phyloP scores from a whole-genome alignment of 1,140 invertebrate genomes.

The Triops longicaudatus region DNA sequence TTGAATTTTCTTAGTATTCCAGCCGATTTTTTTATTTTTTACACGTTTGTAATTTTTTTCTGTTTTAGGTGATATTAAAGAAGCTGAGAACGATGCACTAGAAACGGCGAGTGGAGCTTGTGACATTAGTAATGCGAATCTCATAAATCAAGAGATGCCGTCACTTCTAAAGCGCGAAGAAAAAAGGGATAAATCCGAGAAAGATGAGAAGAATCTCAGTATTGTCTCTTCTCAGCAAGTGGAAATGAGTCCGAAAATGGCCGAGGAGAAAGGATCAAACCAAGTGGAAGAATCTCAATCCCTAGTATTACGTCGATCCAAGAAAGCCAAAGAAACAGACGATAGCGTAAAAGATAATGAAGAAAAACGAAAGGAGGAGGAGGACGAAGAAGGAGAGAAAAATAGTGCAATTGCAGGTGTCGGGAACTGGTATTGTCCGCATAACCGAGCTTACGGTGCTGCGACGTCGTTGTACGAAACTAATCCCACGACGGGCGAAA shows the following conservation, averaged over 20 bases:
- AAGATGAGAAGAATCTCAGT: not conserved
- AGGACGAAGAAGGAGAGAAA: not conserved
- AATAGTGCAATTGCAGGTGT: conserved; percentile 49
- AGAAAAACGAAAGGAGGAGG: not conserved
- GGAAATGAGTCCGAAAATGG: not conserved
- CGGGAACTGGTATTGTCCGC: conserved; percentile 56
- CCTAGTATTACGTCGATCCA: not conserved
- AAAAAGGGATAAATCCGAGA: not conserved
- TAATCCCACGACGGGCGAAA: conserved; percentile 62
- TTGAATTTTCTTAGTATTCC: not conserved
- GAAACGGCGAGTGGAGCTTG: not conserved
- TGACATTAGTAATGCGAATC: not conserved
- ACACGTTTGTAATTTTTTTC: not conserved
- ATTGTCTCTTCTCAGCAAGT: not conserved
- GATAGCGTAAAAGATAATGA: conserved; percentile 24
- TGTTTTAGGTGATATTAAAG: not conserved
- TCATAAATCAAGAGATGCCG: not conserved
- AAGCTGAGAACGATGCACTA: not conserved
- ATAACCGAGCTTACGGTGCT: conserved; percentile 56
- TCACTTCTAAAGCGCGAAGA: not conserved
- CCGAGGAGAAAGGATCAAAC: not conserved
- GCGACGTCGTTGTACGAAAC: conserved; percentile 65
- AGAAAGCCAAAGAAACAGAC: not conserved
- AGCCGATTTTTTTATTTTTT: not conserved
- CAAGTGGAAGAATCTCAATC: conserved; percentile 10